Evolutionary conservation across 2,888 invertebrate species (phyloP), one percentile per base, ranked within the genome.

Genomic region (Heterodera filipjevi): DNA sequence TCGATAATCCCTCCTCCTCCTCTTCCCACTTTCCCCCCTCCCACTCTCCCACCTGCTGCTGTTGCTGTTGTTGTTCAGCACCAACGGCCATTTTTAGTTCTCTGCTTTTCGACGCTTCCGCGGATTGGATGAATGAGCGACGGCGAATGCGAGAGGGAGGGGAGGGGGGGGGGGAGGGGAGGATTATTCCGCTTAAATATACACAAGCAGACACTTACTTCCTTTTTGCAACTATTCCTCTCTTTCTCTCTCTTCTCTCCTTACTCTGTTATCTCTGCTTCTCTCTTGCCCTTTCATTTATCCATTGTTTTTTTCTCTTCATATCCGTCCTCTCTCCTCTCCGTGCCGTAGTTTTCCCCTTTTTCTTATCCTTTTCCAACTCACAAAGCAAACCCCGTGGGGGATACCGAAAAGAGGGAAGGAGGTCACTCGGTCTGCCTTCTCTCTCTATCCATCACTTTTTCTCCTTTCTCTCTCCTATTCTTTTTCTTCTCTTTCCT

Each of bases 321-420:
- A 10, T 39, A 39, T 39, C 12, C 6, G 1, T 39, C 6, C 39
- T 39, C 39, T 53, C 19, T n/a, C n/a, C n/a, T n/a, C n/a, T n/a
- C n/a, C n/a, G n/a, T n/a, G n/a, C n/a, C n/a, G n/a, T n/a, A n/a
- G n/a, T 53, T 22, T 53, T 19, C 53, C 53, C 19, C 3, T 22
- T 22, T 22, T 19, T 53, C 77, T 77, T 33, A 6, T 27, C 10
- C 53, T 19, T 49, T 49, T 10, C 32, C 59, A 72, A 39, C 19
- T 39, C 64, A 27, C 32, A 77, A 10, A n/a, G n/a, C n/a, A n/a
- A 49, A 10, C 33, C 5, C 44, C 19, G 44, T n/a, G 32, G 35
- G 76, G 39, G 72, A 72, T n/a, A 66, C 19, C 32, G 77, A 77
- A 32, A 72, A 49, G 66, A 77, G 30, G 44, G 59, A 70, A 72